phyloP scores from a whole-genome alignment of 2,888 invertebrate species.

The Brachypalpus laphriformis region DNA sequence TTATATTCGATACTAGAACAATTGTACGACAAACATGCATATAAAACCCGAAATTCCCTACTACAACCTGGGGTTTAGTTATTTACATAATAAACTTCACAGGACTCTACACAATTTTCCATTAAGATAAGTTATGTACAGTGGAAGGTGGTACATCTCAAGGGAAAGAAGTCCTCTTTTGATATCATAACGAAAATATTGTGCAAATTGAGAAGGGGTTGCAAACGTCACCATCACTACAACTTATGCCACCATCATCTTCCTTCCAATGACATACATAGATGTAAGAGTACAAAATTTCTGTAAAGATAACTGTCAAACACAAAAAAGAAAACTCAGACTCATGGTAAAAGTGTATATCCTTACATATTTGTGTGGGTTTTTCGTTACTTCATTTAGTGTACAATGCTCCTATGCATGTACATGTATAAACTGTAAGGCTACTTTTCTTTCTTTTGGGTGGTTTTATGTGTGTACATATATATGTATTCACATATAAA shows the following conservation, averaged over 20 bases:
- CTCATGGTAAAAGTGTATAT: not conserved
- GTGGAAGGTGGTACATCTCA: not conserved
- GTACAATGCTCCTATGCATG: not conserved
- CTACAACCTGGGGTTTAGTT: not conserved
- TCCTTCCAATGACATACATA: not conserved
- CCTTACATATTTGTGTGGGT: not conserved
- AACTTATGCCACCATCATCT: not conserved
- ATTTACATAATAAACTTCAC: slow-evolving; percentile 4
- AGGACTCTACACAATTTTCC: not conserved
- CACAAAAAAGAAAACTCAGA: not conserved
- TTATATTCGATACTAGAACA: not conserved
- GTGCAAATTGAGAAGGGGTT: not conserved
- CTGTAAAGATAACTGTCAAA: not conserved
- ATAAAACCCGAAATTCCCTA: not conserved
- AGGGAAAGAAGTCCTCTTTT: slow-evolving; percentile 3
- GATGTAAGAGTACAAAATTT: not conserved
- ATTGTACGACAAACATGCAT: not conserved
- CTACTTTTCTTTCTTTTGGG: not conserved
- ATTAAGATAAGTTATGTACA: slow-evolving; percentile 10
- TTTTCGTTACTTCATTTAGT: not conserved
- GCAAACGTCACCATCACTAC: not conserved
- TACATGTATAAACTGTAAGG: not conserved
- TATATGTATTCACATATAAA: no score
- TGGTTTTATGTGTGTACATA: no score
- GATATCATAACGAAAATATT: not conserved